Base-by-base conservation (phyloP, 1,140 invertebrate species). In the Stratiolaelaps scimitus region DNA sequence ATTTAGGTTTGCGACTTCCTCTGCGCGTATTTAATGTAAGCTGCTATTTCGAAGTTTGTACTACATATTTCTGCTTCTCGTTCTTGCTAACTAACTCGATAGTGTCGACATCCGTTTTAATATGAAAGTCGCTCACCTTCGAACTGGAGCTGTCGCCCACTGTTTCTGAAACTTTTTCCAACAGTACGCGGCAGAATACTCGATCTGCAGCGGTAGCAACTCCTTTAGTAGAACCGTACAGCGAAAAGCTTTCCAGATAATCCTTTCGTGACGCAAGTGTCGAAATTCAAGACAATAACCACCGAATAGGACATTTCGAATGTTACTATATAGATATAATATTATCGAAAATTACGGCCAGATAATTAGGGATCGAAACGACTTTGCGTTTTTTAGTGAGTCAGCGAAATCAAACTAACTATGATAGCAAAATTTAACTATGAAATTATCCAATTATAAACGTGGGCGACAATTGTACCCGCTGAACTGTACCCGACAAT, bases 181-280 rank as follows among this genome's bases (percentile, higher is more conserved):
- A 26, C 53, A 60, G 15, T 60, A 17, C 10, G 2, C 13, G 15
- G 13, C 34, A 1, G 53, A 20, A 23, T 60, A 60, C 20, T 20
- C 20, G 15, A 17, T 26, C 2, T 26, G 53, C 53, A 60, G 53
- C 2, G 53, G 26, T 23, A 60, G 15, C 53, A 60, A 26, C 2
- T 60, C 53, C 15, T 15, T 60, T 26, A 10, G 53, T 23, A 17
- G 15, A 2, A 60, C 34, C 53, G 34, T 34, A 15, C 23, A 17
- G 17, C 53, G 53, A 23, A 60, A 60, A 2, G 26, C 53, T 26
- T 60, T 60, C 53, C 53, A 60, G 4, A 60, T 26, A 29, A 60
- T 17, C 26, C 53, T 60, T 19, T 4, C 20, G 15, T 5, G 23
- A 26, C 10, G 34, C 34, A 40, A 40, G 4, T 40, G 10, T 40